A percentile compares a stretch with the other conserved stretches of the same genome.
Evolutionary conservation across 1,140 invertebrate species (phyloP).

Genomic region (Phocides pigmalion): DNA sequence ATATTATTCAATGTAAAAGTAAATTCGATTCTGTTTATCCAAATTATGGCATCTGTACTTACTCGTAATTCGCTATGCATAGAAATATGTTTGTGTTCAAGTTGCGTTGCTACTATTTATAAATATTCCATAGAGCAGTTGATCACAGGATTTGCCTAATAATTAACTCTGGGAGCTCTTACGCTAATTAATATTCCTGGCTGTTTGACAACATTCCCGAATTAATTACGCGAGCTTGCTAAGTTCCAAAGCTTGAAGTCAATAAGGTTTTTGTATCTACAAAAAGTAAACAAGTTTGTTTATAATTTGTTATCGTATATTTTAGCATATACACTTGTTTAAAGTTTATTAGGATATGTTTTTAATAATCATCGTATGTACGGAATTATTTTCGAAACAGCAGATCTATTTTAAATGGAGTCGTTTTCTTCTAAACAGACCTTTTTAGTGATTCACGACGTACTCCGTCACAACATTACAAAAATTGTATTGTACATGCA

Average conservation of each 20-base stretch:
- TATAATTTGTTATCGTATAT: too few relatives aligned
- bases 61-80: neutral
- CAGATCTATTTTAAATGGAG: too few relatives aligned
- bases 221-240: neutral
- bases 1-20: too few relatives aligned
- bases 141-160: slow-evolving; percentile 10
- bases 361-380: too few relatives aligned
- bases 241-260: neutral
- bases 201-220: slow-evolving; percentile 2
- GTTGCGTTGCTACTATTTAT: neutral
- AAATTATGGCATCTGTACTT: neutral
- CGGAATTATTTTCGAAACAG: too few relatives aligned
- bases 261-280: neutral
- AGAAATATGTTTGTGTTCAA: neutral
- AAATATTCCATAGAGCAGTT: slow-evolving; percentile 7
- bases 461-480: too few relatives aligned
- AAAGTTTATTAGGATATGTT: too few relatives aligned
- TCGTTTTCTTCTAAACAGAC: too few relatives aligned
- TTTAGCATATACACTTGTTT: too few relatives aligned
- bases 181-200: slow-evolving; percentile 9
- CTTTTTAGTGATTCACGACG: too few relatives aligned
- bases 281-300: too few relatives aligned
- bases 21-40: neutral
- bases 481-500: too few relatives aligned
- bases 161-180: slow-evolving; percentile 7